Base-by-base conservation (phyloP, 2,888 invertebrate genomes). In the Psylliodes chrysocephalus region DNA sequence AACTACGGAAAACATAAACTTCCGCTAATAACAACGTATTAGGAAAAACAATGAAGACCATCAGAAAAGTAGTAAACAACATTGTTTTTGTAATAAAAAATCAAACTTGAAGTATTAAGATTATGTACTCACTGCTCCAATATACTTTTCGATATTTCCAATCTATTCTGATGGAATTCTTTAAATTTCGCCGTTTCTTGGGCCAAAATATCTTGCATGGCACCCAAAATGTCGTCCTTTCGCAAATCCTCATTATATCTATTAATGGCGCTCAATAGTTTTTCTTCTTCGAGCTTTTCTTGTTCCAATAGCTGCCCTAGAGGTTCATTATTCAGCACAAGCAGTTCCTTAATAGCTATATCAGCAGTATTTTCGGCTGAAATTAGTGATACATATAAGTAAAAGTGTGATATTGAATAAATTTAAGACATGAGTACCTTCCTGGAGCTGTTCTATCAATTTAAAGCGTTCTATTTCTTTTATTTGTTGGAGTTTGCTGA, bases 201-300 rank as follows among this genome's bases (percentile, higher is more conserved):
- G 68, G 88, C 86, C 44, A 92, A 82, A 35, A 91, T 82, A 73
- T 85, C 84, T 77, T 90, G 87, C 91, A 92, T 92, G 47, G 89
- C 89, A 75, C 84, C 86, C 47, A 92, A 82, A 56, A 91, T 87
- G 79, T 92, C 91, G 75, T 86, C 85, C 78, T 89, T 90, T 69
- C 86, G 86, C 28, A 91, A 81, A 75, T 84, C 84, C 75, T 86
- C 86, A 81, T 86, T 85, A 74, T 86, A 85, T 51, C 71, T 77
- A 85, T 68, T 71, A 6, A 86, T 86, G 62, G 88, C 87, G 65
- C 88, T 87, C 42, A 91, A 80, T 49, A 91, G 75, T 61, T 86
- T 84, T 72, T 90, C 86, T 78, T 91, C 90, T 80, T 91, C 90
- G 61, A 85, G 81, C 69, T 86, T 86, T 73, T 91, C 91, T 78